Evolutionary conservation across 2,797 vertebrate genomes (phyloP).

Genomic region (Rhynchonycteris naso): DNA sequence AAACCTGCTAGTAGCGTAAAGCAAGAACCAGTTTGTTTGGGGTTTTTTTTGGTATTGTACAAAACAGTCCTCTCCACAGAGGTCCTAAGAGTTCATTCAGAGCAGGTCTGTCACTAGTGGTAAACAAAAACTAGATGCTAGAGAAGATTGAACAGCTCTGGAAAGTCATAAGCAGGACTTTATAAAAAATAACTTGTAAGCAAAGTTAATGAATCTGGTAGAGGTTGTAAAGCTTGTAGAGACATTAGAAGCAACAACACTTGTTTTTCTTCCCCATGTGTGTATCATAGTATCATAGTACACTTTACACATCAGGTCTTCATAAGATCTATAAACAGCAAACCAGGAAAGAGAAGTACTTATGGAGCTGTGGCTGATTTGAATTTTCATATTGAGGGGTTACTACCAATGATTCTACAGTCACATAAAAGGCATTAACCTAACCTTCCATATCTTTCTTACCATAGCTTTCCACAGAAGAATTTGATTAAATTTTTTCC

Average conservation of each 20-base stretch:
- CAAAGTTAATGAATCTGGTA: background rate
- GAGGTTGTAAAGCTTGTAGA: background rate
- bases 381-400: background rate
- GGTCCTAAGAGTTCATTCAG: slow-evolving; percentile 41
- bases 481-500: background rate
- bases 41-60: slow-evolving; percentile 39
- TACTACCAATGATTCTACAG: background rate
- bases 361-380: background rate
- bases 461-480: background rate
- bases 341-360: background rate
- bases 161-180: background rate
- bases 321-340: background rate
- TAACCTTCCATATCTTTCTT: background rate
- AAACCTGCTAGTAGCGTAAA: background rate
- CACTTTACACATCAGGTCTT: slow-evolving; percentile 14
- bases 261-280: background rate
- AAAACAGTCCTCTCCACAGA: slow-evolving; percentile 23
- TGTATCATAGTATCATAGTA: background rate
- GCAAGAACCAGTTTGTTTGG: slow-evolving; percentile 33
- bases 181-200: slow-evolving; percentile 1
- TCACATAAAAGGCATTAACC: background rate
- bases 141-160: background rate
- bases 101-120: slow-evolving; percentile 9
- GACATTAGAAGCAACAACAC: background rate
- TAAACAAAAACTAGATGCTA: slow-evolving; percentile 42